Evolutionary conservation across 2,113 vertebrate species (phyloP), one percentile per base, ranked within the genome.

Genomic region (Gasterosteus aculeatus): DNA sequence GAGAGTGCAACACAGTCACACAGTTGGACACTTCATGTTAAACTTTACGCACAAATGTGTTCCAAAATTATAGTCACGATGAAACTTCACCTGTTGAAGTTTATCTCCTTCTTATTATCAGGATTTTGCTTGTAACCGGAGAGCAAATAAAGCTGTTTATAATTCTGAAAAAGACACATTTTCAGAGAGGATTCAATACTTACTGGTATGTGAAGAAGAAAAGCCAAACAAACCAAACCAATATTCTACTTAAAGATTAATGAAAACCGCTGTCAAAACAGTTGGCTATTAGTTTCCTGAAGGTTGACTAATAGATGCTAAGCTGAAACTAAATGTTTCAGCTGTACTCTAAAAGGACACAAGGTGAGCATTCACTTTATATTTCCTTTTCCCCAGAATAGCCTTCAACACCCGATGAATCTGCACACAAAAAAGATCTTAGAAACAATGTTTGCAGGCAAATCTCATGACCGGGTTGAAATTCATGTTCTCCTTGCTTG

Each of bases 1-100:
- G 44, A 26, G 31, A 53, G n/a, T 33, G 80, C 22, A 42, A 65
- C 54, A 60, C 10, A 38, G 18, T 78, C 9, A 58, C 54, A 46
- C 39, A 47, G 8, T 3, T 2, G 10, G 1, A 42, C 6, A 63
- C 49, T 9, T 51, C 22, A 9, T 8, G 9, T 7, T 16, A 26
- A 26, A 26, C 7, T 16, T 47, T 47, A 15, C 16, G 9, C 7
- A 53, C 9, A 49, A 49, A 49, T 49, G 6, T 49, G 16, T 49
- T 3, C 7, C 7, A 18, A 49, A 4, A 49, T 49, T 19, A 19
- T 7, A 18, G 18, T 49, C 3, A 18, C 46, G 18, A 7, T 49
- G 18, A 19, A 49, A 4, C 5, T 39, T 26, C 22, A 26, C 38
- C 38, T 49, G 46, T 49, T 49, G 8, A 49, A 49, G 16, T 49